phyloP scores from a whole-genome alignment of 2,888 invertebrate genomes.

The Tetanocera ferruginea region DNA sequence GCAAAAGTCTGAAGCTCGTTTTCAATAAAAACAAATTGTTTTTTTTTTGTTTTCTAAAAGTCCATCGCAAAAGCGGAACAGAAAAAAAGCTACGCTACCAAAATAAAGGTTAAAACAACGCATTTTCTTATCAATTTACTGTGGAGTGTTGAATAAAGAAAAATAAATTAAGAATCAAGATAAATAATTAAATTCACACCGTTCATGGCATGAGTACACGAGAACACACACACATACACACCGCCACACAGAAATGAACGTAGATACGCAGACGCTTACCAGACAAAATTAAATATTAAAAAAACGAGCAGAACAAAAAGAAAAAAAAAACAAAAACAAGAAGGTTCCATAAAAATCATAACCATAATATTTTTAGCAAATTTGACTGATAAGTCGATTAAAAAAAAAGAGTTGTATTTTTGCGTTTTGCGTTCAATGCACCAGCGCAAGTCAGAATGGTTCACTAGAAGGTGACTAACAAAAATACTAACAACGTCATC shows the following conservation, averaged over 20 bases:
- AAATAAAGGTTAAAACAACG: constrained; percentile 10
- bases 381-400: constrained; percentile 24
- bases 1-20: no score
- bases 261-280: no score
- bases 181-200: constrained; percentile 23
- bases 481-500: not conserved
- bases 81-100: not conserved
- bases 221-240: not conserved
- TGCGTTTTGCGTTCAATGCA: no score
- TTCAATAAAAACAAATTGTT: no score
- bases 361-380: constrained; percentile 6
- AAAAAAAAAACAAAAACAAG: not conserved
- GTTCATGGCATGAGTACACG: not conserved
- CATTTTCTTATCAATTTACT: not conserved
- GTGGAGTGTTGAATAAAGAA: not conserved
- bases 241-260: not conserved
- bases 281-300: not conserved
- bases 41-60: not conserved
- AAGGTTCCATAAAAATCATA: not conserved
- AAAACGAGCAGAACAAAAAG: not conserved
- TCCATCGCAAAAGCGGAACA: not conserved
- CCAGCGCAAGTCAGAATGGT: not conserved
- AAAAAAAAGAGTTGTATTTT: not conserved
- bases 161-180: not conserved
- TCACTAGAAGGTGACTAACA: not conserved